Evolutionary conservation across 2,888 invertebrate species (phyloP), one percentile per base, ranked within the genome.

Genomic region (Arctia plantaginis): DNA sequence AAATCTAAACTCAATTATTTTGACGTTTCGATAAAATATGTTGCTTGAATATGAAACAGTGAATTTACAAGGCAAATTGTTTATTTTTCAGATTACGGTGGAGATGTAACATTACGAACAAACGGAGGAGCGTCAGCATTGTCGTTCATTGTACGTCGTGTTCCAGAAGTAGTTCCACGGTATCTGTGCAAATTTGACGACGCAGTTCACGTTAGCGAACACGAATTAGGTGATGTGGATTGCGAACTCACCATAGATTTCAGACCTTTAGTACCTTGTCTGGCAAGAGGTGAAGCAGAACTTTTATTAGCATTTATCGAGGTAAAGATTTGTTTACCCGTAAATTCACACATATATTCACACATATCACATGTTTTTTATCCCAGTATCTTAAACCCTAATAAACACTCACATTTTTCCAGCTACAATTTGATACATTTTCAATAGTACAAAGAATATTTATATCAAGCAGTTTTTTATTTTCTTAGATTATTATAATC

Each of bases 151-250:
- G 97, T 98, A 1, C 96, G 98, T n/a, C 96, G 98, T 80, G 98
- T 98, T 0, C 98, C 98, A 0, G 98, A 98, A 82, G 97, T 98
- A 10, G 96, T 98, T 66, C 97, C 98, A 0, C 97, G 97, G 71
- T 96, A 97, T 72, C 91, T 97, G 71, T 93, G 96, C 68, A 97
- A 98, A 88, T 96, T 98, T 66, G 98, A 98, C 84, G 96, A 97
- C 59, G 97, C 98, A 0, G 97, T 98, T 23, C 97, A 97, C 82
- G 96, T 98, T 13, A 98, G 97, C 85, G 98, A 98, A 86, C 98
- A 98, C 85, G 98, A 98, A 89, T 95, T 98, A 39, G 98, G 98
- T 0, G 98, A 98, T 84, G 98, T 98, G 0, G 98, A 98, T 88
- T 98, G 98, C 85, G 98, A 98, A 90, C 96, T 98, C 3, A 97